Percentiles rank a stretch among this genome's conserved stretches.
Evolutionary conservation across 2,113 vertebrate genomes (phyloP).

Genomic region (Cairina moschata): DNA sequence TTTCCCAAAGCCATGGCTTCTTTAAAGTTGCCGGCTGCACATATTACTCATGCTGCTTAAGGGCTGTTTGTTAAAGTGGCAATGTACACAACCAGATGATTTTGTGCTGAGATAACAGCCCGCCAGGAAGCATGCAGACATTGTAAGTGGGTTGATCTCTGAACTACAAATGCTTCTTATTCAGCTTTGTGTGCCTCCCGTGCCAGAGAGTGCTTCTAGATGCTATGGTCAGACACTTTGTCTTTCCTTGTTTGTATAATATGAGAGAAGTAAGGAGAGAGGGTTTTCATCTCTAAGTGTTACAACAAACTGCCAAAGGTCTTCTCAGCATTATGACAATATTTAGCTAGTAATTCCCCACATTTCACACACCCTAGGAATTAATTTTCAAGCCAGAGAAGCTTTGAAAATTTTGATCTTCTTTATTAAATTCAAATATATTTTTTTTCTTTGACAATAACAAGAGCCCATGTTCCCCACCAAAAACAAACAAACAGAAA

Average conservation of each 20-base stretch:
- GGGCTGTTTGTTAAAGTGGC: slow-evolving; percentile 40
- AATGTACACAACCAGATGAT: slow-evolving; percentile 25
- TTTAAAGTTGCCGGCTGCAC: not conserved
- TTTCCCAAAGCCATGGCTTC: slow-evolving; percentile 17
- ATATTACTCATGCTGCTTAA: slow-evolving; percentile 13
- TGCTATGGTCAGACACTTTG: not conserved
- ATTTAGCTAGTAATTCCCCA: not conserved
- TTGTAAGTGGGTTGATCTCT: slow-evolving; percentile 19
- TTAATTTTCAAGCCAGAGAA: not conserved
- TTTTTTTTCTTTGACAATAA: not conserved
- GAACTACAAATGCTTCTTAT: slow-evolving; percentile 5
- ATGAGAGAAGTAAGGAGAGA: not conserved
- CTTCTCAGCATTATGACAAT: not conserved
- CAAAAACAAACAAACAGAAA: not conserved
- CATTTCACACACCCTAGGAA: not conserved
- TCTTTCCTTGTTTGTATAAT: not conserved
- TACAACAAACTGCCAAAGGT: not conserved
- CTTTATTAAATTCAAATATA: not conserved
- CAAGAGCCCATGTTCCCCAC: not conserved
- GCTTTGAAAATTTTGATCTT: not conserved
- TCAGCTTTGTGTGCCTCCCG: not conserved
- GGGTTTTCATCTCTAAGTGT: not conserved
- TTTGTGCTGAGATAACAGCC: slow-evolving; percentile 43
- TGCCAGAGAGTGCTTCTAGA: not conserved
- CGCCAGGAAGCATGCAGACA: not conserved